These are phyloP conservation scores for Botia almorhae DNA, from an alignment of 2,797 vertebrate species.

Conservation along the genomic window DNA sequence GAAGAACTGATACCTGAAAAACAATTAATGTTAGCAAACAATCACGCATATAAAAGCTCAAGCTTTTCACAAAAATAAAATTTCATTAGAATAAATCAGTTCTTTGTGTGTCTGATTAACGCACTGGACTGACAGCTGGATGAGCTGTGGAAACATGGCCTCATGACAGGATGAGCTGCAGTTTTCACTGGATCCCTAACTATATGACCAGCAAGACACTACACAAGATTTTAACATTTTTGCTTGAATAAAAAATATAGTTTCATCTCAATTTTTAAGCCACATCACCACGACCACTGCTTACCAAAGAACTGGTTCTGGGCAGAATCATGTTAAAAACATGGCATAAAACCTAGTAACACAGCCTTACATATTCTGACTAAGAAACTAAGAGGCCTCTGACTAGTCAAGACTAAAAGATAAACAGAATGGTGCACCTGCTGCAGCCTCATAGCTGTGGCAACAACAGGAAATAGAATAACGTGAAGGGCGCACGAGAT, in stretches of 20 bases:
- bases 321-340: not conserved
- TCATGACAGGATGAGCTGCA: not conserved
- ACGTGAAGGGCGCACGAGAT: not conserved
- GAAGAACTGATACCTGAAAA: conserved; percentile 94
- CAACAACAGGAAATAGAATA: conserved; percentile 8
- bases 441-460: not conserved
- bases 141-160: conserved; percentile 23
- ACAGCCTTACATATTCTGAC: not conserved
- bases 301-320: no score
- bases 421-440: conserved; percentile 8
- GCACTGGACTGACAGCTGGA: not conserved
- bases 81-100: not conserved
- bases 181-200: conserved; percentile 2
- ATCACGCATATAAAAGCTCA: not conserved
- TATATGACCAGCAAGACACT: not conserved
- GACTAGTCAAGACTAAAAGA: not conserved
- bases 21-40: conserved; percentile 21
- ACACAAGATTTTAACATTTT: not conserved
- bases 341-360: not conserved
- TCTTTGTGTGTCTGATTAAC: not conserved
- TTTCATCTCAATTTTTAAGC: not conserved
- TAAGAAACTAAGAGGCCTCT: not conserved
- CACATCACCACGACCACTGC: not conserved
- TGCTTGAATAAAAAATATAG: not conserved
- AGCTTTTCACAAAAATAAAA: not conserved